A percentile compares a stretch with the other conserved stretches of the same genome.
Evolutionary conservation across 2,888 invertebrate species (phyloP).

Genomic region (Drosophila pegasa): DNA sequence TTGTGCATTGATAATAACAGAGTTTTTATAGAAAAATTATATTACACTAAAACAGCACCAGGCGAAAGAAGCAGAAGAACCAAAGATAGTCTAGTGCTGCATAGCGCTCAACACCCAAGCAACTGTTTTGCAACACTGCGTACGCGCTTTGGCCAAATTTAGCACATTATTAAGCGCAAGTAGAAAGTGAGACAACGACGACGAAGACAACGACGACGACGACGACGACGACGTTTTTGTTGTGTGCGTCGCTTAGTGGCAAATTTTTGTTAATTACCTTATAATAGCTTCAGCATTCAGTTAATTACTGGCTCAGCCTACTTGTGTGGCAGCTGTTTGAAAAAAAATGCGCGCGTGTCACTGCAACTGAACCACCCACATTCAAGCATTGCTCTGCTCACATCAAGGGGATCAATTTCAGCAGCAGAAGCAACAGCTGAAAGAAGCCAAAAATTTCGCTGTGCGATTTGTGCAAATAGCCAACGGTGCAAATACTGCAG

Average conservation of each 20-base stretch:
- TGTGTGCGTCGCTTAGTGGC: constrained; percentile 58
- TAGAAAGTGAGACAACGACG: constrained; percentile 65
- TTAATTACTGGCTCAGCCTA: constrained; percentile 47
- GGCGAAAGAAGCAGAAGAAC: constrained; percentile 54
- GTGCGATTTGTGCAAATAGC: constrained; percentile 62
- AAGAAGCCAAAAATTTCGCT: constrained; percentile 59
- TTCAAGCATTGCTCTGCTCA: constrained; percentile 35
- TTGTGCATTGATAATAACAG: constrained; percentile 45
- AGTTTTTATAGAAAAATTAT: constrained; percentile 58
- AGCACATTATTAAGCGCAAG: constrained; percentile 33
- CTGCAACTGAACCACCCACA: constrained; percentile 25
- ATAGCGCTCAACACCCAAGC: background rate
- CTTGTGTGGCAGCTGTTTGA: constrained; percentile 29
- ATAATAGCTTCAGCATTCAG: constrained; percentile 36
- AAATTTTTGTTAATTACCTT: constrained; percentile 50
- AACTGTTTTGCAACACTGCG: constrained; percentile 23
- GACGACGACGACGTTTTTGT: constrained; percentile 45
- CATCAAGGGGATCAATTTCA: constrained; percentile 47
- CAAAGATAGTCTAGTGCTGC: constrained; percentile 45
- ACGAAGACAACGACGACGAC: constrained; percentile 38
- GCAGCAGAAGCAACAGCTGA: constrained; percentile 72
- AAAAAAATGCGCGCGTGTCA: constrained; percentile 56
- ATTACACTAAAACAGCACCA: constrained; percentile 69
- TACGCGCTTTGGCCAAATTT: constrained; percentile 26
- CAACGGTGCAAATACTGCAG: constrained; percentile 66